These are phyloP conservation scores for Drosophila rhopaloa DNA, from an alignment of 1,140 invertebrate species.

Conservation along the genomic window DNA sequence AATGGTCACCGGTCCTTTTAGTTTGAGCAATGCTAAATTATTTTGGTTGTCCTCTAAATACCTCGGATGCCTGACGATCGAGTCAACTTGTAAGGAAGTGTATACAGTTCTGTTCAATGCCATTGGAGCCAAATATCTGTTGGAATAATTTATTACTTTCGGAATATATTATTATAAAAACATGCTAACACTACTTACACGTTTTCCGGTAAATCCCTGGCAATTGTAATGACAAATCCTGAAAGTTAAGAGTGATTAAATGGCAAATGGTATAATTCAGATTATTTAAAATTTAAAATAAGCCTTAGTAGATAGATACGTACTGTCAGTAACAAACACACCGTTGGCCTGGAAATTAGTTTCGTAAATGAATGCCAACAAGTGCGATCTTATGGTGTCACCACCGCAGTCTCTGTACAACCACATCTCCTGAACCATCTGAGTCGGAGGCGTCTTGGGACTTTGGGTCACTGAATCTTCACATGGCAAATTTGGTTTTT, in stretches of 20 bases:
- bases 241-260: background rate
- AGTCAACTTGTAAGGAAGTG: too few species aligned
- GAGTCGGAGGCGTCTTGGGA: too few species aligned
- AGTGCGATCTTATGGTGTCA: background rate
- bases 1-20: background rate
- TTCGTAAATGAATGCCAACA: background rate
- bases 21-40: slow-evolving; percentile 2
- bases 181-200: background rate
- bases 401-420: background rate
- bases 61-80: too few species aligned
- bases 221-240: slow-evolving; percentile 4
- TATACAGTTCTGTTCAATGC: too few species aligned
- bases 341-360: background rate
- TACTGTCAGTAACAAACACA: slow-evolving; percentile 1
- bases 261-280: too few species aligned
- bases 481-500: background rate
- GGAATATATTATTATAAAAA: background rate
- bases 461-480: too few species aligned
- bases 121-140: background rate
- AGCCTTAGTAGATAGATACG: background rate
- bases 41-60: background rate
- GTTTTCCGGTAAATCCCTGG: background rate
- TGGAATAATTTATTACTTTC: background rate
- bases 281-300: too few species aligned
- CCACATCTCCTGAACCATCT: background rate